Percentiles rank a stretch among this genome's conserved stretches.
phyloP scores from a whole-genome alignment of 2,888 invertebrate genomes.

The Terebella lapidaria region DNA sequence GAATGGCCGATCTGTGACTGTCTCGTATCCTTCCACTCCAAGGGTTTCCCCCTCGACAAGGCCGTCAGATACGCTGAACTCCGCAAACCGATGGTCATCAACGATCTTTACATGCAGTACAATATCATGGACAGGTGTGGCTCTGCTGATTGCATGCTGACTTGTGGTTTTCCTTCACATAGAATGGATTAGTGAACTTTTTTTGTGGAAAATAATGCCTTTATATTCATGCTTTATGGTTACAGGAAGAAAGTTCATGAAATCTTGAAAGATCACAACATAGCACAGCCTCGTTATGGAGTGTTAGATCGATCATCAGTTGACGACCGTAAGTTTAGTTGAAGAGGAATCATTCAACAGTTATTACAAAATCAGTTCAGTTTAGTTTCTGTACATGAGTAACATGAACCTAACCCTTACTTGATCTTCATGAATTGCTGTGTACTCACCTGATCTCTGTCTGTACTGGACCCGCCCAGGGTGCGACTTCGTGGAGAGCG shows the following conservation, averaged over 20 bases:
- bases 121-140: conserved; percentile 75
- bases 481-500: conserved; percentile 70
- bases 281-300: conserved; percentile 96
- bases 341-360: too few relatives aligned
- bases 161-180: neutral
- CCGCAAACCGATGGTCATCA: conserved; percentile 92
- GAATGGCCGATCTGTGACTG: conserved; percentile 98
- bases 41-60: conserved; percentile 96
- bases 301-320: conserved; percentile 92
- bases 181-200: too few relatives aligned
- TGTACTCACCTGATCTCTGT: too few relatives aligned
- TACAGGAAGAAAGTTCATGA: conserved; percentile 86
- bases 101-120: conserved; percentile 97
- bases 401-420: too few relatives aligned
- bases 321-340: too few relatives aligned
- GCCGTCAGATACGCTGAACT: conserved; percentile 87
- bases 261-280: conserved; percentile 86
- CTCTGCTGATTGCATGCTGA: too few relatives aligned
- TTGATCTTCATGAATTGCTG: too few relatives aligned
- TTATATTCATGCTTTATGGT: neutral
- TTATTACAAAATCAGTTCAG: too few relatives aligned
- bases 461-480: too few relatives aligned
- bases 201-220: too few relatives aligned
- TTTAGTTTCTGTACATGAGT: too few relatives aligned
- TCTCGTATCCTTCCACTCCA: conserved; percentile 95